A percentile compares a stretch with the other conserved stretches of the same genome.
Evolutionary conservation across 2,113 vertebrate species (phyloP).

Genomic region (Macheiramphus alcinus): DNA sequence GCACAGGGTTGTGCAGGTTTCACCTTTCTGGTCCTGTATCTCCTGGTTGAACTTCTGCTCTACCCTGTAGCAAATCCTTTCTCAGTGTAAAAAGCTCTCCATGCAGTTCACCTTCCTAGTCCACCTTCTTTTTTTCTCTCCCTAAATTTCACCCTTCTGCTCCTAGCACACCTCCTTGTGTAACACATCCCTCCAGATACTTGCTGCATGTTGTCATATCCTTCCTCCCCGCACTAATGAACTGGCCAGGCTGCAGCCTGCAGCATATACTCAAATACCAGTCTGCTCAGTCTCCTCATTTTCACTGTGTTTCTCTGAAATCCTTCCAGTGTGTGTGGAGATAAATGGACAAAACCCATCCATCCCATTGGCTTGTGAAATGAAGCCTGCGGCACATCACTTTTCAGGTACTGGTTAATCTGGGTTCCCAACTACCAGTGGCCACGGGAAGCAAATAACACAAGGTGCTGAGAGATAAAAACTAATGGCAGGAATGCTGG

Average conservation of each 20-base stretch:
- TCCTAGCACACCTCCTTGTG: not conserved
- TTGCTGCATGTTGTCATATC: conserved; percentile 48
- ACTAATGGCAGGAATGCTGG: not conserved
- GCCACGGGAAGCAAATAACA: not conserved
- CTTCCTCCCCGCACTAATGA: not conserved
- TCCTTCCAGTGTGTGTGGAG: not conserved
- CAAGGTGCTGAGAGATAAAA: conserved; percentile 11
- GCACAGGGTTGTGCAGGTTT: not conserved
- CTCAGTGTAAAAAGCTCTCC: not conserved
- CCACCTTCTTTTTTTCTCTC: not conserved
- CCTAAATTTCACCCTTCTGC: not conserved
- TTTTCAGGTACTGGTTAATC: conserved; percentile 15
- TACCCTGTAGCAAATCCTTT: not conserved
- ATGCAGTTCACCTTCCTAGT: not conserved
- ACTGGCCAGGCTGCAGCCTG: conserved; percentile 33
- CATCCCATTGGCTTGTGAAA: not conserved
- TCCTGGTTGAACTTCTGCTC: not conserved
- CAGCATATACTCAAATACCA: not conserved
- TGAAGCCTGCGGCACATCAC: not conserved
- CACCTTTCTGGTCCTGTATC: not conserved
- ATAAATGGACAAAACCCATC: not conserved
- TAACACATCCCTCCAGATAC: not conserved
- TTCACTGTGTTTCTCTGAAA: conserved; percentile 35
- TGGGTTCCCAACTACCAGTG: not conserved
- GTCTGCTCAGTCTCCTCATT: conserved; percentile 6